Conservation (phyloP, 2,888 invertebrate species). For the Nemapogon koenigi region DNA sequence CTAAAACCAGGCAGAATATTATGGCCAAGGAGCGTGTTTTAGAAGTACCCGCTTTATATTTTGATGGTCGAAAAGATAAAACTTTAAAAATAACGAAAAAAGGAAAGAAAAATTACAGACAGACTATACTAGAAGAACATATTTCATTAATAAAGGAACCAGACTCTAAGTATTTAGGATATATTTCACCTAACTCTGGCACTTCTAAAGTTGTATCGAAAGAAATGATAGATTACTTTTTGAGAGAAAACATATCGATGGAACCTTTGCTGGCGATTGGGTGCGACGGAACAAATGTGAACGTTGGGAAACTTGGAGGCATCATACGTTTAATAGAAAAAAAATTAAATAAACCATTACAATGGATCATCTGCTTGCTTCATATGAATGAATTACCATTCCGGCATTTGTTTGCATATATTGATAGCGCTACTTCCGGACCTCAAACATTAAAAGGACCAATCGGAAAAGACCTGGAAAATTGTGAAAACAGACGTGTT, state of each 20-base stretch:
- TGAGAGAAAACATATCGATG: slow-evolving; percentile 11
- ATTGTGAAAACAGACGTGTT: neutral
- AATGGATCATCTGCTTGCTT: slow-evolving; percentile 19
- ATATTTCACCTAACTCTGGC: slow-evolving; percentile 9
- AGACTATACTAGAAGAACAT: slow-evolving; percentile 5
- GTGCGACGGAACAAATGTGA: slow-evolving; percentile 20
- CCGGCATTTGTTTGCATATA: slow-evolving; percentile 18
- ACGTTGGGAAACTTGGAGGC: slow-evolving; percentile 18
- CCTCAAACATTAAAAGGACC: slow-evolving; percentile 17
- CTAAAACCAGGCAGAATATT: neutral
- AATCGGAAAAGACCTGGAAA: slow-evolving; percentile 17
- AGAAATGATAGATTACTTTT: neutral
- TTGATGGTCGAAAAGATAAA: slow-evolving; percentile 12
- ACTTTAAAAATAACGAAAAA: slow-evolving; percentile 7
- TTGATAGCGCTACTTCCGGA: slow-evolving; percentile 18
- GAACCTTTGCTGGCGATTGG: slow-evolving; percentile 16
- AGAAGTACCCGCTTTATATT: slow-evolving; percentile 10
- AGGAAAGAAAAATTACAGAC: slow-evolving; percentile 6
- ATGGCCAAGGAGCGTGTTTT: neutral
- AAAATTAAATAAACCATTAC: slow-evolving; percentile 15
- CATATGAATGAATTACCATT: slow-evolving; percentile 18
- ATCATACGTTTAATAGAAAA: slow-evolving; percentile 18
- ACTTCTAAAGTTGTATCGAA: slow-evolving; percentile 8
- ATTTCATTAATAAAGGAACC: slow-evolving; percentile 13
- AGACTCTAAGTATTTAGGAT: slow-evolving; percentile 9